phyloP scores from a whole-genome alignment of 2,113 vertebrate species.

The Heteronetta atricapilla region DNA sequence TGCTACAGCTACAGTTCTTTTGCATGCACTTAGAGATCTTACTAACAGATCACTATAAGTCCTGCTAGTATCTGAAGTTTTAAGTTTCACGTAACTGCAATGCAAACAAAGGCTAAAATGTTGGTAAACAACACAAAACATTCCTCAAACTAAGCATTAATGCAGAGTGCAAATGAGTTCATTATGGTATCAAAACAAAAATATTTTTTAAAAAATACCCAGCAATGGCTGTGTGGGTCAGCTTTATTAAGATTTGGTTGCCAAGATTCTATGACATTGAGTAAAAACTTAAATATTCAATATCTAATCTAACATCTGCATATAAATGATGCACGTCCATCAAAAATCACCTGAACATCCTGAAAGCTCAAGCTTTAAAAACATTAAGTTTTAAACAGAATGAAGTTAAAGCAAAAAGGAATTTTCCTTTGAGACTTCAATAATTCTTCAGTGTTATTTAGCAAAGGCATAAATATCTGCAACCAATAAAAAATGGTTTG shows the following conservation, averaged over 20 bases:
- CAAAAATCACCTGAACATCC: not conserved
- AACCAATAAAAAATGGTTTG: not conserved
- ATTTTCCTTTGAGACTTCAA: not conserved
- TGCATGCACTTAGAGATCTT: not conserved
- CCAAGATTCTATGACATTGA: not conserved
- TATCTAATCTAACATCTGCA: not conserved
- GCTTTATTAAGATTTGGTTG: not conserved
- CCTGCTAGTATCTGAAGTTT: not conserved
- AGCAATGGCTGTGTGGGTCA: not conserved
- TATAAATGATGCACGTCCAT: not conserved
- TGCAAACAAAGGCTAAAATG: too few species aligned
- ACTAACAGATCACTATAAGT: not conserved
- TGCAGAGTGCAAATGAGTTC: not conserved
- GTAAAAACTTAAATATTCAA: not conserved
- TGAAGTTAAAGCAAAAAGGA: not conserved
- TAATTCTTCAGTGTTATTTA: too few species aligned
- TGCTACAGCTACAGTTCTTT: not conserved
- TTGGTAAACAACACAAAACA: not conserved
- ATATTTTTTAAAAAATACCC: not conserved
- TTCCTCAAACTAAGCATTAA: not conserved
- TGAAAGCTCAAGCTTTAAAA: not conserved
- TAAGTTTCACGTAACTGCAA: not conserved
- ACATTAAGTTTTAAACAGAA: not conserved
- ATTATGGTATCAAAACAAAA: not conserved
- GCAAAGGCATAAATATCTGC: not conserved